phyloP scores from a whole-genome alignment of 2,797 vertebrate genomes.

The Sebastes trivittatus region DNA sequence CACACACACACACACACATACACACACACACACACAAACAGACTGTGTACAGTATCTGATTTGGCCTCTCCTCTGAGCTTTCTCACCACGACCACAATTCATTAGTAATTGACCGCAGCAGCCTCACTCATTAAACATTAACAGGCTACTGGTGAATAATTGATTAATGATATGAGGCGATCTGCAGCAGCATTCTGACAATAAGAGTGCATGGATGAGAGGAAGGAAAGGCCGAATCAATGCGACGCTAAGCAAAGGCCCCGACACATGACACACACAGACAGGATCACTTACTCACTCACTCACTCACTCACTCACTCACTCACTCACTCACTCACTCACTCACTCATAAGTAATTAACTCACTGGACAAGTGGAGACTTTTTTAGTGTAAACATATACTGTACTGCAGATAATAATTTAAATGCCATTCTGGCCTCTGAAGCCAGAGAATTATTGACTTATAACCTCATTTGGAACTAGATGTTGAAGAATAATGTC shows the following conservation, averaged over 20 bases:
- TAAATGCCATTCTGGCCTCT: neutral
- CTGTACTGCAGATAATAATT: neutral
- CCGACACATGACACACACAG: conserved; percentile 5
- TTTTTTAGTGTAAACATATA: neutral
- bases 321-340: neutral
- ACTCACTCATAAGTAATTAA: neutral
- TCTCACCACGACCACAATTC: conserved; percentile 81
- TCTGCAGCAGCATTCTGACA: conserved; percentile 83
- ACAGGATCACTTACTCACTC: neutral
- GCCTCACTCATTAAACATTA: conserved; percentile 86
- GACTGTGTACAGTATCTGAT: conserved; percentile 55
- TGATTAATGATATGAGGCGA: conserved; percentile 85
- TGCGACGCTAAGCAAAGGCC: conserved; percentile 1
- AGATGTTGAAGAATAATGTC: conserved; percentile 2
- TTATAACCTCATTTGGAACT: neutral
- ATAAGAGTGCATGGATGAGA: conserved; percentile 72
- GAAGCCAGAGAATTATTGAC: neutral
- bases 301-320: neutral
- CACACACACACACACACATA: neutral
- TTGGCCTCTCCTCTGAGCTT: conserved; percentile 68
- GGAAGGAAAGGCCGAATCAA: conserved; percentile 52
- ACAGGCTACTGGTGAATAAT: conserved; percentile 84
- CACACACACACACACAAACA: conserved; percentile 12
- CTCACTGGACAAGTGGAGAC: neutral
- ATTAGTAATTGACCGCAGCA: conserved; percentile 86